phyloP scores from a whole-genome alignment of 2,113 vertebrate genomes.

The Eurystomus gularis region DNA sequence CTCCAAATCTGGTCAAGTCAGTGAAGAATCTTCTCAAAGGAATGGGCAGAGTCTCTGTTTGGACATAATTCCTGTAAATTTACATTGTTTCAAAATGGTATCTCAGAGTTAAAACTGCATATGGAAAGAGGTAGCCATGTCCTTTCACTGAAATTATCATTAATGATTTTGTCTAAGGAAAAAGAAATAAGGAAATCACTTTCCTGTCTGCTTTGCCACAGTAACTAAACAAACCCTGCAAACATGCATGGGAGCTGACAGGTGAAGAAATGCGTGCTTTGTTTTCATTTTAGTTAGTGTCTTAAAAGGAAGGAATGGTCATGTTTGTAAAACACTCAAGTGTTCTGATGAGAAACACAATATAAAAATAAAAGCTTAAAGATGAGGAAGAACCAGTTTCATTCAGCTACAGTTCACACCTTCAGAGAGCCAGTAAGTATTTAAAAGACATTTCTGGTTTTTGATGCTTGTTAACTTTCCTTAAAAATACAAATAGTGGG shows the following conservation, averaged over 20 bases:
- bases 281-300: background rate
- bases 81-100: background rate
- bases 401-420: background rate
- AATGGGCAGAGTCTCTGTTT: background rate
- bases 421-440: background rate
- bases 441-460: background rate
- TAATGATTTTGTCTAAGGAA: background rate
- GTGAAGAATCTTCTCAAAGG: background rate
- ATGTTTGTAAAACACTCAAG: background rate
- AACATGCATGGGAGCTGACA: background rate
- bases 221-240: background rate
- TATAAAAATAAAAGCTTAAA: background rate
- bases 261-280: background rate
- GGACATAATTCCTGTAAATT: background rate
- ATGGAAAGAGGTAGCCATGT: background rate
- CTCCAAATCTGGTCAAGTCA: background rate
- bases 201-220: background rate
- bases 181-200: background rate
- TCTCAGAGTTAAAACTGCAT: background rate
- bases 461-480: background rate
- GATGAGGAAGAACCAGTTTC: background rate
- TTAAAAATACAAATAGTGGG: slow-evolving; percentile 24
- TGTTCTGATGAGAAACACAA: background rate
- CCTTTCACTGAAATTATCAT: background rate
- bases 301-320: background rate